A percentile compares a stretch with the other conserved stretches of the same genome.
These are phyloP conservation scores for Protomyctophum bolini DNA, from an alignment of 2,113 vertebrate species.

Conservation along the genomic window DNA sequence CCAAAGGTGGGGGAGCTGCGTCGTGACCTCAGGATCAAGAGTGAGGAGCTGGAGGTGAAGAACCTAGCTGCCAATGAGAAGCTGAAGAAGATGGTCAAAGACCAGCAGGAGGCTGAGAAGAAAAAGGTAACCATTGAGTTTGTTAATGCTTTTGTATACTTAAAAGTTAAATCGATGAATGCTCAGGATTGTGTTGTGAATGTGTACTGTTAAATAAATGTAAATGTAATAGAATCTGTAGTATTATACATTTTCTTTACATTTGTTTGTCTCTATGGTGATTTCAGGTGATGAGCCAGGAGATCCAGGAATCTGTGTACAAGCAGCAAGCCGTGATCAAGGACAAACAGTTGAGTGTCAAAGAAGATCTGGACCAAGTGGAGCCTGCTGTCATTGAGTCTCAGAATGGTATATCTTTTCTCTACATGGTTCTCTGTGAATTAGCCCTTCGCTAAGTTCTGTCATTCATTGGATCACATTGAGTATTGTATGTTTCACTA, in stretches of 20 bases:
- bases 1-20: conserved; percentile 94
- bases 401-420: conserved; percentile 88
- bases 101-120: conserved; percentile 98
- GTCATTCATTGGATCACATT: background rate
- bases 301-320: conserved; percentile 96
- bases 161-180: background rate
- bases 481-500: background rate
- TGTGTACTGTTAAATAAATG: background rate
- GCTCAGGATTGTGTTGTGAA: background rate
- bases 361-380: conserved; percentile 95
- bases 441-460: too few relatives aligned
- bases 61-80: conserved; percentile 98
- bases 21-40: conserved; percentile 95
- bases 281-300: conserved; percentile 96
- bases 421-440: background rate
- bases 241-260: background rate
- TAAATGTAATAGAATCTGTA: too few relatives aligned
- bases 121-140: conserved; percentile 84
- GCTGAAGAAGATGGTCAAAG: conserved; percentile 99
- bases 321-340: conserved; percentile 97
- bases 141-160: background rate
- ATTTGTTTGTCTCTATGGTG: conserved; percentile 8
- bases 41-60: conserved; percentile 96
- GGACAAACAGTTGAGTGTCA: conserved; percentile 95
- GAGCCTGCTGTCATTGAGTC: conserved; percentile 98